Evolutionary conservation across 2,113 vertebrate species (phyloP), one percentile per base, ranked within the genome.

Genomic region (Delphinapterus leucas): DNA sequence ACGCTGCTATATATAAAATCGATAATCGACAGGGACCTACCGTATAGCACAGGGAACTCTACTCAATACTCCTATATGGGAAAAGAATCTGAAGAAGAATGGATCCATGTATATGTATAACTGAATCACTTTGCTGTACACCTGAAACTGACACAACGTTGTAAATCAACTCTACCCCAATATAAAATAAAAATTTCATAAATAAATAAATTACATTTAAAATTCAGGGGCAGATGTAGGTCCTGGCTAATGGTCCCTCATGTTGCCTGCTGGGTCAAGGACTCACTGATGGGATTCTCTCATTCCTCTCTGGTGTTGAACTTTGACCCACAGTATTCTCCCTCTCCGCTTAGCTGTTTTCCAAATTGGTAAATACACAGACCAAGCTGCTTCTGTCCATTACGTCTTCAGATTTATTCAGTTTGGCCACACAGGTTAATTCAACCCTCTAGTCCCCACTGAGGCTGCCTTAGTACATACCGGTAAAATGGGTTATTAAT

Each of bases 241-340:
- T n/a, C 9, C 38, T 44, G 33, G 74, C 38, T 92, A 95, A 91
- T 61, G 79, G 76, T 92, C 60, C 38, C 83, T 80, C 76, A 68
- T 49, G 31, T 92, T 80, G 38, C 38, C 58, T 76, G 28, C 7
- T 89, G 63, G 93, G 73, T 77, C 60, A 63, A 91, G 60, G n/a
- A 89, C 92, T 90, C 86, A 61, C 49, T 74, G 73, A 83, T 31
- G 93, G 85, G 63, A 93, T 79, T 90, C 49, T 88, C 68, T 81
- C 31, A 31, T 86, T 31, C 47, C 28, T 83, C 89, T 71, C 63
- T 67, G 38, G 60, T 58, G 36, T 18, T 97, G 97, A 96, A 95
- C 97, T 97, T 87, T 97, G 80, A 97, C 97, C 95, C 77, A 33
- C 47, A 88, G 88, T 93, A 92, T 96, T 89, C 33, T 87, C 81